Percentiles rank a stretch among this genome's conserved stretches.
phyloP scores from a whole-genome alignment of 2,888 invertebrate species.

The Koerneria pararmatus region DNA sequence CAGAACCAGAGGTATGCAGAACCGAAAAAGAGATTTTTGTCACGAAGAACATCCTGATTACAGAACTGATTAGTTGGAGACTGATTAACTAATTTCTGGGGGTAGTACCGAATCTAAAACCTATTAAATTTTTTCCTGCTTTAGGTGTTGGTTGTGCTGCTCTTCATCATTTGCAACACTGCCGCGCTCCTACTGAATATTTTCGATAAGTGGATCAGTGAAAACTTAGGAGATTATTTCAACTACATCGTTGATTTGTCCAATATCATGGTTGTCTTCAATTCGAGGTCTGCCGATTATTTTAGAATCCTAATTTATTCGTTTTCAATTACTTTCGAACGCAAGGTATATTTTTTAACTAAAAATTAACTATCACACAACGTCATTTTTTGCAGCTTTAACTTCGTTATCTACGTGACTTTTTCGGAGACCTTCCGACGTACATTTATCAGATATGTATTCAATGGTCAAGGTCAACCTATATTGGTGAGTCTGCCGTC shows the following conservation, averaged over 20 bases:
- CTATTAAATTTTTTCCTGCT: slow-evolving; percentile 8
- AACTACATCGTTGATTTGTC: slow-evolving; percentile 58
- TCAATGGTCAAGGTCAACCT: no score
- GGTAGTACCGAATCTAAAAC: background rate
- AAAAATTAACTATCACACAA: background rate
- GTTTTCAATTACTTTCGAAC: background rate
- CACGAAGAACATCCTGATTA: no score
- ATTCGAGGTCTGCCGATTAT: slow-evolving; percentile 40
- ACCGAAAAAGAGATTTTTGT: no score
- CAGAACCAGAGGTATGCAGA: no score
- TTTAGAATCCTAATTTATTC: background rate
- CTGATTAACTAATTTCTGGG: no score
- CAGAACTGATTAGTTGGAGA: no score
- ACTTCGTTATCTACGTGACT: slow-evolving; percentile 58
- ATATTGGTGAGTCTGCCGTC: no score
- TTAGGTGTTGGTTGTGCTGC: slow-evolving; percentile 55
- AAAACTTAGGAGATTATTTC: slow-evolving; percentile 41
- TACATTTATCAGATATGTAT: slow-evolving; percentile 44
- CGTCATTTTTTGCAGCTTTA: slow-evolving; percentile 39
- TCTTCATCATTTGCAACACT: slow-evolving; percentile 58
- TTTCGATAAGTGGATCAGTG: slow-evolving; percentile 46
- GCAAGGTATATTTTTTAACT: background rate
- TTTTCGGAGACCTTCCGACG: slow-evolving; percentile 51
- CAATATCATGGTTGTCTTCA: slow-evolving; percentile 58
- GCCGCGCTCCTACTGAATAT: slow-evolving; percentile 57